Evolutionary conservation across 2,113 vertebrate genomes (phyloP).

Genomic region (Rhineura floridana): DNA sequence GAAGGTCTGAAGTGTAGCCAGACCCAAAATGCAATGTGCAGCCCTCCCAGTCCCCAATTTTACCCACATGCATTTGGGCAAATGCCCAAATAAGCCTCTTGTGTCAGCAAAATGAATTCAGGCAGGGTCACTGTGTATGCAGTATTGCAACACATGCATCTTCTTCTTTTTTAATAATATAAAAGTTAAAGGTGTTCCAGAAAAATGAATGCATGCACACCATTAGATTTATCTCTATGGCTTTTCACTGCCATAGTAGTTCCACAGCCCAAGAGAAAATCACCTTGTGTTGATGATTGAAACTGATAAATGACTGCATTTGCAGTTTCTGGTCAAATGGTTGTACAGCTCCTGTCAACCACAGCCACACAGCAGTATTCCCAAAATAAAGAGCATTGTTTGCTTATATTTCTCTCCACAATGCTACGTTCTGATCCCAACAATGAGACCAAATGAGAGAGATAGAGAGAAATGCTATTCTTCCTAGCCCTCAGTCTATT

Average conservation of each 20-base stretch:
- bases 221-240: background rate
- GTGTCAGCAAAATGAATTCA: background rate
- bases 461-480: rapidly evolving
- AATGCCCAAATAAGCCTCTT: background rate
- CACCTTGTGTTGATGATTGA: background rate
- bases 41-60: background rate
- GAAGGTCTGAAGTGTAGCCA: no score
- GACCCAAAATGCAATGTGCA: no score
- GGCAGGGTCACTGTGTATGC: background rate
- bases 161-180: no score
- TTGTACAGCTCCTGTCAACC: background rate
- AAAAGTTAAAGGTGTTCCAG: background rate
- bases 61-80: background rate
- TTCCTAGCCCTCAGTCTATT: background rate
- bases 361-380: background rate
- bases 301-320: background rate
- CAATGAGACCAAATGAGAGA: background rate
- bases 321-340: background rate
- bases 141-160: background rate
- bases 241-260: background rate
- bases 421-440: background rate
- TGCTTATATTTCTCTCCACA: background rate
- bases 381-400: background rate
- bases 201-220: background rate
- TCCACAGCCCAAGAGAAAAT: background rate